Evolutionary conservation across 2,113 vertebrate genomes (phyloP).

Genomic region (Ornithorhynchus anatinus): DNA sequence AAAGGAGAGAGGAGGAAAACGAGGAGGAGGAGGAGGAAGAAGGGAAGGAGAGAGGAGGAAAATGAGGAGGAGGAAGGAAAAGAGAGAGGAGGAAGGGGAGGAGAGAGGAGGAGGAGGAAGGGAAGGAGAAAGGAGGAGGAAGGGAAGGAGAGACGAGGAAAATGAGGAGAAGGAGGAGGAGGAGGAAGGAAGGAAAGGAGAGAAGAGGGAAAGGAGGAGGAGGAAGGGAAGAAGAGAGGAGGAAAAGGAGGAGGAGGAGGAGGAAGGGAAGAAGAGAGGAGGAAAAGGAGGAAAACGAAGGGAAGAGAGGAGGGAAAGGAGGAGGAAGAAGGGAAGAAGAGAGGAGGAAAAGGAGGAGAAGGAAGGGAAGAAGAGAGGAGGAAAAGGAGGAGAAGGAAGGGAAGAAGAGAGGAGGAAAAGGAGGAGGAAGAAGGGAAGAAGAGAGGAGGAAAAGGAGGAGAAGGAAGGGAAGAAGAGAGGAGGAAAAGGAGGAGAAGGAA

Average conservation of each 20-base stretch:
- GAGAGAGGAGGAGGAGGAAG: not conserved
- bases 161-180: no score
- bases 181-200: not conserved
- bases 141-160: not conserved
- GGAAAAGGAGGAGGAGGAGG: not conserved
- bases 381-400: no score
- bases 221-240: not conserved
- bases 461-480: not conserved
- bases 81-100: not conserved
- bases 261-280: not conserved
- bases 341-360: not conserved
- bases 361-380: not conserved
- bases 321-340: not conserved
- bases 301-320: not conserved
- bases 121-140: not conserved
- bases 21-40: not conserved
- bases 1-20: not conserved
- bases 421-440: no score
- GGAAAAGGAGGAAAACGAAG: not conserved
- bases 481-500: not conserved
- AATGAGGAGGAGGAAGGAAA: not conserved
- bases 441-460: not conserved
- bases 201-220: not conserved
- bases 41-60: not conserved
- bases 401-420: not conserved